Percentiles rank a stretch among this genome's conserved stretches.
phyloP scores from a whole-genome alignment of 23 tunicate genomes.

The Corella eumyota region DNA sequence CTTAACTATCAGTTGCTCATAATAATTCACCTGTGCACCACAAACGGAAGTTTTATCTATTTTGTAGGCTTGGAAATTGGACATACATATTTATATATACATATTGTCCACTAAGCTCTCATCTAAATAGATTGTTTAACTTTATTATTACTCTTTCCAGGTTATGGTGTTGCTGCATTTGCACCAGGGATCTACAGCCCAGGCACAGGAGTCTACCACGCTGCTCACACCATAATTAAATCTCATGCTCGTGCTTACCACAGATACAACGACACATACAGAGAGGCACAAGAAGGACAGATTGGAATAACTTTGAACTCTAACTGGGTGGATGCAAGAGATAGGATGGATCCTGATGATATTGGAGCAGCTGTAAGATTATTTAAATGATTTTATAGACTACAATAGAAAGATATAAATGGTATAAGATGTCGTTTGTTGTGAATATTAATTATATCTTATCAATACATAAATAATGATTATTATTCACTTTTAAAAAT shows the following conservation, averaged over 20 bases:
- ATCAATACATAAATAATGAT: neutral
- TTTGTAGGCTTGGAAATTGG: no score
- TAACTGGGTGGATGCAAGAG: slow-evolving; percentile 78
- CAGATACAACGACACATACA: slow-evolving; percentile 67
- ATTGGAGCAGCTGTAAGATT: slow-evolving; percentile 69
- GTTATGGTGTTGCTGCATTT: slow-evolving; percentile 74
- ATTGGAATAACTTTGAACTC: slow-evolving; percentile 90
- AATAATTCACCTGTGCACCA: no score
- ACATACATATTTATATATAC: no score
- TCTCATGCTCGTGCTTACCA: slow-evolving; percentile 89
- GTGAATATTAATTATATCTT: neutral
- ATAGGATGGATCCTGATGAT: slow-evolving; percentile 46
- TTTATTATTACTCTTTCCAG: slow-evolving; percentile 19
- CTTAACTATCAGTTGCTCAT: no score
- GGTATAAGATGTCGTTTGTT: no score
- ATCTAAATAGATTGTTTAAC: neutral
- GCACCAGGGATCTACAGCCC: slow-evolving; percentile 60
- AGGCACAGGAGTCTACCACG: slow-evolving; percentile 66
- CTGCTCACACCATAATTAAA: slow-evolving; percentile 87
- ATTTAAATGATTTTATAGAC: no score
- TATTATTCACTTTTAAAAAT: neutral
- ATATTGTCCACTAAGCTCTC: neutral
- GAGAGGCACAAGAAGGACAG: slow-evolving; percentile 57
- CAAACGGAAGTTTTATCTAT: no score
- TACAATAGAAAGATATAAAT: no score